These are phyloP conservation scores for Lycopodina hypogea DNA, from an alignment of 37 sponge, comb jelly and placozoan species.

Conservation along the genomic window DNA sequence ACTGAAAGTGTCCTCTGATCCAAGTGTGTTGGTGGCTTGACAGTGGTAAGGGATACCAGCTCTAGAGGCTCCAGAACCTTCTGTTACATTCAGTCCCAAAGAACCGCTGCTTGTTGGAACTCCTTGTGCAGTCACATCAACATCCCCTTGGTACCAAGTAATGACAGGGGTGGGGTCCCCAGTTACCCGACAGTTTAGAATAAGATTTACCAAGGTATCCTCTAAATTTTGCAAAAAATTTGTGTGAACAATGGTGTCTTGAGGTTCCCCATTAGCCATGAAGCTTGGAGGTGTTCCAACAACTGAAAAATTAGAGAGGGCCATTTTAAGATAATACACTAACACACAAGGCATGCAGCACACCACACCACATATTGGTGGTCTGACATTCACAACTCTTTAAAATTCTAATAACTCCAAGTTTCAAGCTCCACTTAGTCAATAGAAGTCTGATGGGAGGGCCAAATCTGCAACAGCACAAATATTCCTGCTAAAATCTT, in stretches of 20 bases:
- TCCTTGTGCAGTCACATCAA: not conserved
- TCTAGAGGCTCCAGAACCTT: conserved; percentile 16
- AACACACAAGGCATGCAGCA: no score
- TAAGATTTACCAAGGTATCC: conserved; percentile 1
- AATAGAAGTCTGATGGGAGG: no score
- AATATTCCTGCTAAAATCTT: not conserved
- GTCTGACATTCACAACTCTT: no score
- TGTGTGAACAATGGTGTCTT: conserved; percentile 14
- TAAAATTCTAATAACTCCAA: no score
- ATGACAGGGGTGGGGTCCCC: conserved; percentile 47
- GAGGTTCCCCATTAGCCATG: not conserved
- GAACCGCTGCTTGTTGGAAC: not conserved
- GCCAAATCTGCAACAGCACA: not conserved
- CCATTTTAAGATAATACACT: no score
- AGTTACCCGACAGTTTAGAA: conserved; percentile 30
- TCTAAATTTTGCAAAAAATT: not conserved
- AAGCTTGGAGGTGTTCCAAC: conserved; percentile 5
- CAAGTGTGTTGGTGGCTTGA: conserved; percentile 41
- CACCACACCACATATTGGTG: no score
- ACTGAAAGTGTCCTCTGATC: not conserved
- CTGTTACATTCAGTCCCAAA: conserved; percentile 15
- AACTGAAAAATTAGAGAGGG: not conserved
- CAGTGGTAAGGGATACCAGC: conserved; percentile 54
- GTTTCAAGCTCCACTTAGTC: no score
- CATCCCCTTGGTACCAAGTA: conserved; percentile 25